These are phyloP conservation scores for Lerema accius DNA, from an alignment of 1,140 invertebrate species.

Conservation along the genomic window DNA sequence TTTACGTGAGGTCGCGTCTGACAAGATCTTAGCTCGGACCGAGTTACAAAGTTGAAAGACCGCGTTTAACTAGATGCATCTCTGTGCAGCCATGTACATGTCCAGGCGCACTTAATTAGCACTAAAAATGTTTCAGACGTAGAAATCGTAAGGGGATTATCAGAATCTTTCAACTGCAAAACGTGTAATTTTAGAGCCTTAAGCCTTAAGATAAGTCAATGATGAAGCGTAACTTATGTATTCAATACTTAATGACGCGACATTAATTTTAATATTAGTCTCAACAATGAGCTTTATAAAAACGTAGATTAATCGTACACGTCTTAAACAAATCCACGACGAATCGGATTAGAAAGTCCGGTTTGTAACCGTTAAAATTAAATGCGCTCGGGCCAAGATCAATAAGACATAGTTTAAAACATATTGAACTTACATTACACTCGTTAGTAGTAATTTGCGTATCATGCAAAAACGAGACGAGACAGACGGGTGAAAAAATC, in stretches of 20 bases:
- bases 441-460: slow-evolving; percentile 69
- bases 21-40: slow-evolving; percentile 44
- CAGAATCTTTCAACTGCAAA: slow-evolving; percentile 33
- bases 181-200: no score
- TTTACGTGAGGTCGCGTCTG: slow-evolving; percentile 47
- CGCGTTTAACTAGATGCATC: slow-evolving; percentile 36
- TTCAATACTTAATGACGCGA: slow-evolving; percentile 50
- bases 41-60: slow-evolving; percentile 35
- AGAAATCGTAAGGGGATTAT: slow-evolving; percentile 32
- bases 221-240: slow-evolving; percentile 52
- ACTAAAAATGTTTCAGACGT: background rate
- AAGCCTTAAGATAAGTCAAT: slow-evolving; percentile 41
- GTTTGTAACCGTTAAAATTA: slow-evolving; percentile 61
- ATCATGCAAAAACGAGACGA: slow-evolving; percentile 62
- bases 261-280: slow-evolving; percentile 53
- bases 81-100: slow-evolving; percentile 22
- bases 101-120: slow-evolving; percentile 36
- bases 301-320: slow-evolving; percentile 37
- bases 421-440: slow-evolving; percentile 58
- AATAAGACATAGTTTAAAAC: slow-evolving; percentile 52
- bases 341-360: slow-evolving; percentile 69
- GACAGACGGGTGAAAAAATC: slow-evolving; percentile 47
- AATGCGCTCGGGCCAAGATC: slow-evolving; percentile 49
- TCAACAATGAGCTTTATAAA: slow-evolving; percentile 52
- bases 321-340: slow-evolving; percentile 49